Evolutionary conservation across 1,140 invertebrate species (phyloP).

Genomic region (Phortica variegata): DNA sequence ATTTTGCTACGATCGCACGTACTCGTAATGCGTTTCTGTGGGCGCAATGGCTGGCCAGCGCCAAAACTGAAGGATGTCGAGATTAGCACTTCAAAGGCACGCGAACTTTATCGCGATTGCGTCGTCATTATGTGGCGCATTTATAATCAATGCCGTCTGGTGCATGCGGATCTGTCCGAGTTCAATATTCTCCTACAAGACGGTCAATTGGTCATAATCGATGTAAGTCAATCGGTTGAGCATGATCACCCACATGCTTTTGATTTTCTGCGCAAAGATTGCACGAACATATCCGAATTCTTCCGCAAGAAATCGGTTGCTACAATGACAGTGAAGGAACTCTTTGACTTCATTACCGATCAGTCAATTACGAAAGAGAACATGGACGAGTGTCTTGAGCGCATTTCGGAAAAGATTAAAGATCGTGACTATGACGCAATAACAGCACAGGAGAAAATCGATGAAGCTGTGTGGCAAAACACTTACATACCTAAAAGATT

Average conservation of each 20-base stretch:
- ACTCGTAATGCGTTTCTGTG: conserved; percentile 93
- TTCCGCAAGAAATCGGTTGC: conserved; percentile 87
- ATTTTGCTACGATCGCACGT: conserved; percentile 88
- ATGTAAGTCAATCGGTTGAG: conserved; percentile 97
- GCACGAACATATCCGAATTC: conserved; percentile 90
- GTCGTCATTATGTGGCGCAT: conserved; percentile 89
- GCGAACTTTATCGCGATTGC: conserved; percentile 84
- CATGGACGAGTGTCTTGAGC: conserved; percentile 77
- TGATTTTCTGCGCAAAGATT: conserved; percentile 93
- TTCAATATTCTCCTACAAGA: conserved; percentile 91
- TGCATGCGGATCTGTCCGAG: conserved; percentile 97
- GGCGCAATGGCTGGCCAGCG: conserved; percentile 85
- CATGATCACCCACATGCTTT: conserved; percentile 95
- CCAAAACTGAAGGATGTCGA: conserved; percentile 83
- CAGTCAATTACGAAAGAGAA: conserved; percentile 79
- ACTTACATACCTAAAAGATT: conserved; percentile 92
- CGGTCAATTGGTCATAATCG: conserved; percentile 86
- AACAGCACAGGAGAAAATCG: conserved; percentile 71
- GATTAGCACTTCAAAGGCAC: conserved; percentile 66
- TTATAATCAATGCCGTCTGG: conserved; percentile 89
- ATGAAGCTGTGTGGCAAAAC: conserved; percentile 91
- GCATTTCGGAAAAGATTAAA: conserved; percentile 67
- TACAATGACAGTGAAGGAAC: conserved; percentile 84
- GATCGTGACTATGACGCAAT: conserved; percentile 64
- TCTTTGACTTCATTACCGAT: conserved; percentile 97